Base-by-base conservation (phyloP, 2,888 invertebrate genomes). In the Amblyteles armatorius region DNA sequence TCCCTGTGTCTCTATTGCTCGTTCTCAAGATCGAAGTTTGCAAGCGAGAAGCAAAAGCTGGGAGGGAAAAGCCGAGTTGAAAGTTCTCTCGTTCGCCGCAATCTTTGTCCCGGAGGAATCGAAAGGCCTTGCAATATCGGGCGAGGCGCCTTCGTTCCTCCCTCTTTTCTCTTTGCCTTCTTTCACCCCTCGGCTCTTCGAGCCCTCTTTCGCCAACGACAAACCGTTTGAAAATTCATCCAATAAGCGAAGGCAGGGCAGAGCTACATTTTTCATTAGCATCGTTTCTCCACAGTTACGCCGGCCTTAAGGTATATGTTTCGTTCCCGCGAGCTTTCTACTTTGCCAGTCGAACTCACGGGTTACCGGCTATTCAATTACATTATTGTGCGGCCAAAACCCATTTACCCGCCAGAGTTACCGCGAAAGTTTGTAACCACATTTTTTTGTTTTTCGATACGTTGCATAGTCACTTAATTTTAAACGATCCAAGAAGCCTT, bases 221-320 rank as follows among this genome's bases (percentile, higher is more conserved):
- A 83, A 86, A 80, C 68, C 86, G 88, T 88, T 89, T 87, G 89
- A 88, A 89, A 90, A 91, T 89, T 91, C 88, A 89, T 91, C 88
- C 88, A 86, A 84, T 88, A 85, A 85, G 79, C 76, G 82, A 82
- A 77, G 65, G 48, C 65, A 63, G 74, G 50, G 79, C 19, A 36
- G 57, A 79, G 79, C 71, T 85, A 82, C 85, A 85, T 85, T 85
- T 85, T 85, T 82, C 85, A 85, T 85, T 85, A 85, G 85, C 79
- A 84, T 84, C 78, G 82, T 85, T 85, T 72, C 74, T 76, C 50
- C 71, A 52, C 44, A 44, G 63, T 60, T 68, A 78, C 33, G 63
- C 36, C 40, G 40, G 22, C 36, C 48, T 40, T 67, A 48, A 33
- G 67, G 33, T 82, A 65, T 68, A 44, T 78, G 19, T 57, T 57